Evolutionary conservation across 2,797 vertebrate genomes (phyloP).

Genomic region (Danio choprae): DNA sequence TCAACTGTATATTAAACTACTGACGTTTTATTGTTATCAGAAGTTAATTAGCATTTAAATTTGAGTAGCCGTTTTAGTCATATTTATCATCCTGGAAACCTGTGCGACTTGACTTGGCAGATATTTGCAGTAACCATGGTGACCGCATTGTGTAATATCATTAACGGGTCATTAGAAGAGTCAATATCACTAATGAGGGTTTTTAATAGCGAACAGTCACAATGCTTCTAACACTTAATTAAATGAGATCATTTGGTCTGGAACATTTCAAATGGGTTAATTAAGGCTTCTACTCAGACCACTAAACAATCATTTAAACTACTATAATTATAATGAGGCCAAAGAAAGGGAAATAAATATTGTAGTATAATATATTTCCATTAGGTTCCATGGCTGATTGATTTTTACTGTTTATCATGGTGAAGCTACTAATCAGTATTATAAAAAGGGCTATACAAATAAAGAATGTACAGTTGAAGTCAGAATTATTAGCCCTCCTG

Average conservation of each 20-base stretch:
- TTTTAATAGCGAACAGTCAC: slow-evolving; percentile 24
- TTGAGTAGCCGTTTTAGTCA: neutral
- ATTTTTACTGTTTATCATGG: too few relatives aligned
- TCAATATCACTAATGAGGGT: slow-evolving; percentile 64
- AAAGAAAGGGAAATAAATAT: neutral
- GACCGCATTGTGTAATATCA: slow-evolving; percentile 36
- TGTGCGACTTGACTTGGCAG: slow-evolving; percentile 5
- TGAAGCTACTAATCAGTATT: too few relatives aligned
- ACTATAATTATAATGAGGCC: neutral
- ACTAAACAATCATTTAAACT: slow-evolving; percentile 13
- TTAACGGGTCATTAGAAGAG: slow-evolving; percentile 63
- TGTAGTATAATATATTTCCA: too few relatives aligned
- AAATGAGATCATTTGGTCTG: slow-evolving; percentile 1
- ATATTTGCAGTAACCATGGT: slow-evolving; percentile 46
- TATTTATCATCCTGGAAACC: slow-evolving; percentile 2
- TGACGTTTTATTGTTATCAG: neutral
- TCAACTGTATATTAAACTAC: neutral
- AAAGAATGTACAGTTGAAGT: too few relatives aligned
- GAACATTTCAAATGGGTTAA: slow-evolving; percentile 20
- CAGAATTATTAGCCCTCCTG: too few relatives aligned
- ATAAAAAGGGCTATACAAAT: too few relatives aligned
- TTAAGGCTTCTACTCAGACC: neutral
- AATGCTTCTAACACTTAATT: slow-evolving; percentile 8
- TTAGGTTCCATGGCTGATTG: too few relatives aligned
- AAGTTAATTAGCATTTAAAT: neutral